Percentiles rank a stretch among this genome's conserved stretches.
Conservation (phyloP, 2,113 vertebrate genomes). For the Orcinus orca region DNA sequence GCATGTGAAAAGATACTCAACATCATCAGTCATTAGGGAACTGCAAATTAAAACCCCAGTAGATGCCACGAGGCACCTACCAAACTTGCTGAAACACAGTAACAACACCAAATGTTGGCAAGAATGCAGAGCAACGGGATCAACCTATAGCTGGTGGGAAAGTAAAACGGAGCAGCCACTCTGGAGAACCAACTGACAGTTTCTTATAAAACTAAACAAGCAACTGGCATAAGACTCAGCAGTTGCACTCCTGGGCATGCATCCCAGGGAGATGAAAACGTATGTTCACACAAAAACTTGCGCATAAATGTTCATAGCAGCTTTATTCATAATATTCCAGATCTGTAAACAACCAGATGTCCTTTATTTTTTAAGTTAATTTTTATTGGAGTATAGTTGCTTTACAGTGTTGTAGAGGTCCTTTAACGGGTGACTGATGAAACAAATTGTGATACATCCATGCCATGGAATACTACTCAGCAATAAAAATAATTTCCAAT, state of each 20-base stretch:
- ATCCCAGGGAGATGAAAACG: neutral
- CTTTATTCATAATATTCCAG: neutral
- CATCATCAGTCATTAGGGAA: neutral
- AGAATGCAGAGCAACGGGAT: neutral
- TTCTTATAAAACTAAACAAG: neutral
- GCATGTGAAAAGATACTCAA: neutral
- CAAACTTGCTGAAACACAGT: neutral
- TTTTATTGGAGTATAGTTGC: no score
- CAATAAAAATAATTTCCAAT: neutral
- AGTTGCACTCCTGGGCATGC: neutral
- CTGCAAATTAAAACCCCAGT: neutral
- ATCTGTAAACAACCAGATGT: neutral
- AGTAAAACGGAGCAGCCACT: neutral
- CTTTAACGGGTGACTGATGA: neutral
- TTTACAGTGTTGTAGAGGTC: neutral
- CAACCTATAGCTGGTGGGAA: neutral
- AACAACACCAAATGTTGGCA: neutral
- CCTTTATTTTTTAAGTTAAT: neutral
- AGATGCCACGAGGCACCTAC: neutral
- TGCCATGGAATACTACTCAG: neutral
- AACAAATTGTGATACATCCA: neutral
- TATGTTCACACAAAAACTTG: neutral
- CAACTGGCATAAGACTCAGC: neutral
- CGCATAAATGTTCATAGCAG: neutral
- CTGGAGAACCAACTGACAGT: neutral